A percentile compares a stretch with the other conserved stretches of the same genome.
phyloP scores from a whole-genome alignment of 2,113 vertebrate species.

The Elephas maximus region DNA sequence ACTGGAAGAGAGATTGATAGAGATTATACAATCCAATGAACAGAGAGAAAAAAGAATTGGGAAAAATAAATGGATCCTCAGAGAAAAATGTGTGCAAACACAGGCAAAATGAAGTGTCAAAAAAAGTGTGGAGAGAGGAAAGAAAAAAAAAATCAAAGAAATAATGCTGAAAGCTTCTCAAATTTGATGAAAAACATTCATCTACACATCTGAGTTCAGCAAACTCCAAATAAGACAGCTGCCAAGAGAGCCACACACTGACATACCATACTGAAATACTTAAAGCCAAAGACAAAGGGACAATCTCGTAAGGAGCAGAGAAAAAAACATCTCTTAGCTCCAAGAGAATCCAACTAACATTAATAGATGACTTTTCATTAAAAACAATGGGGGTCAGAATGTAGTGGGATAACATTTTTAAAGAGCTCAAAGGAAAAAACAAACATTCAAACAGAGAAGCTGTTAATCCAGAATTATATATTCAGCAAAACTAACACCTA shows the following conservation, averaged over 20 bases:
- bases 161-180: background rate
- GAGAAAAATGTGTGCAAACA: background rate
- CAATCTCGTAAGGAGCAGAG: too few relatives aligned
- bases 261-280: background rate
- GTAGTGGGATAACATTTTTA: background rate
- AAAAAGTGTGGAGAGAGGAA: background rate
- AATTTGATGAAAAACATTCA: background rate
- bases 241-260: background rate
- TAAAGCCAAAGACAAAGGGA: background rate
- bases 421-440: background rate
- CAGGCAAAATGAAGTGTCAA: background rate
- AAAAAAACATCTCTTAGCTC: too few relatives aligned
- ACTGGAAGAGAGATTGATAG: background rate
- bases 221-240: background rate
- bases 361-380: background rate
- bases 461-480: background rate
- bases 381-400: background rate
- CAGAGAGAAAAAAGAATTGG: background rate
- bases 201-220: background rate
- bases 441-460: too few relatives aligned
- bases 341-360: background rate
- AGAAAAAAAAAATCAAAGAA: background rate
- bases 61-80: background rate
- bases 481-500: background rate
- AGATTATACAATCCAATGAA: background rate